These are phyloP conservation scores for Thripadectes ignobilis DNA, from an alignment of 2,797 vertebrate genomes.

Conservation along the genomic window DNA sequence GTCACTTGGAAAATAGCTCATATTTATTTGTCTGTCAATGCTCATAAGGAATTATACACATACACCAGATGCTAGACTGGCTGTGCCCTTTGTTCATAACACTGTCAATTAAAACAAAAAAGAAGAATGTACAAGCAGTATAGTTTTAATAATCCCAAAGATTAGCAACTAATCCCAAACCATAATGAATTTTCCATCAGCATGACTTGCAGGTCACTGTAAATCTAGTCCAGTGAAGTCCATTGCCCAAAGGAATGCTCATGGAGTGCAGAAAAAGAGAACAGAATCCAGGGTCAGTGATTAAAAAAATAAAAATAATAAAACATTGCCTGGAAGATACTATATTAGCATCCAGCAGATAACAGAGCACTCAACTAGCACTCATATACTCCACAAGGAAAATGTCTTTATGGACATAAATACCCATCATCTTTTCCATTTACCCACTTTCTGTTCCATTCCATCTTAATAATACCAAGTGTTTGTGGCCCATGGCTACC, in stretches of 20 bases:
- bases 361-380: neutral
- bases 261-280: neutral
- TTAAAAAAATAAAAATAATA: neutral
- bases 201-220: slow-evolving; percentile 1
- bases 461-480: neutral
- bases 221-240: slow-evolving; percentile 10
- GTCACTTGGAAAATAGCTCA: slow-evolving; percentile 44
- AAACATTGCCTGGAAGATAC: neutral
- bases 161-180: slow-evolving; percentile 58
- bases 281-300: neutral
- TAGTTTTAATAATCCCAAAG: slow-evolving; percentile 51
- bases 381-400: neutral
- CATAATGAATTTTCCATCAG: slow-evolving; percentile 66
- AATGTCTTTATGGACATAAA: neutral
- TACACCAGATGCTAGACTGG: slow-evolving; percentile 31
- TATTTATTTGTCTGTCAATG: slow-evolving; percentile 56
- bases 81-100: slow-evolving; percentile 29
- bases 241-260: slow-evolving; percentile 10
- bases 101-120: slow-evolving; percentile 56
- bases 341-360: neutral
- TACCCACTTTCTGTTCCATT: neutral
- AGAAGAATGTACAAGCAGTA: slow-evolving; percentile 24
- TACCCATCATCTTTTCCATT: neutral
- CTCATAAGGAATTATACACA: neutral
- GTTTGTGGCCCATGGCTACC: neutral